phyloP scores from a whole-genome alignment of 2,797 vertebrate genomes.

The Tangara arthus region DNA sequence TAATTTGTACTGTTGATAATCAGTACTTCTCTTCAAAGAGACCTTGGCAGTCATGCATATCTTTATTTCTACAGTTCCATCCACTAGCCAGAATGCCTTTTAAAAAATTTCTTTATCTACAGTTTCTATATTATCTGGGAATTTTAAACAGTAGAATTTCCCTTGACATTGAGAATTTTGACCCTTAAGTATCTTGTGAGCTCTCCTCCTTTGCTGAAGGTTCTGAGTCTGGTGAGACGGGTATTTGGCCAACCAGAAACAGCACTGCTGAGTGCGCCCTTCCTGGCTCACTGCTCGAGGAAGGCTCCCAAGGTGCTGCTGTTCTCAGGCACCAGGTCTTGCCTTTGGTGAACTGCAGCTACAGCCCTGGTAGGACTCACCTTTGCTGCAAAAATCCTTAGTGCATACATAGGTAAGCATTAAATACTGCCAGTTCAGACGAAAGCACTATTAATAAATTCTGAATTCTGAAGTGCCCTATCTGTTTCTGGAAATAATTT shows the following conservation, averaged over 20 bases:
- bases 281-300: background rate
- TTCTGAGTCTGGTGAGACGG: background rate
- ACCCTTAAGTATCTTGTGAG: background rate
- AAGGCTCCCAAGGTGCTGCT: background rate
- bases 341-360: background rate
- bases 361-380: background rate
- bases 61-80: background rate
- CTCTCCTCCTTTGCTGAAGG: background rate
- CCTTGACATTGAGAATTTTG: background rate
- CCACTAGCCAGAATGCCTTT: background rate
- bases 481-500: background rate
- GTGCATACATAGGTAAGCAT: background rate
- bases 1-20: background rate
- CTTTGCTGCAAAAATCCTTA: background rate
- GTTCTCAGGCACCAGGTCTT: background rate
- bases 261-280: background rate
- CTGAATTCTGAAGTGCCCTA: background rate
- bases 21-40: background rate
- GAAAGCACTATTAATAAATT: background rate
- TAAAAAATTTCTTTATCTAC: background rate
- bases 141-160: background rate
- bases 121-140: background rate
- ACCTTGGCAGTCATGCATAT: background rate
- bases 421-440: background rate
- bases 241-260: background rate